Conservation (phyloP, 2,888 invertebrate species). For the Cantharis rufa region DNA sequence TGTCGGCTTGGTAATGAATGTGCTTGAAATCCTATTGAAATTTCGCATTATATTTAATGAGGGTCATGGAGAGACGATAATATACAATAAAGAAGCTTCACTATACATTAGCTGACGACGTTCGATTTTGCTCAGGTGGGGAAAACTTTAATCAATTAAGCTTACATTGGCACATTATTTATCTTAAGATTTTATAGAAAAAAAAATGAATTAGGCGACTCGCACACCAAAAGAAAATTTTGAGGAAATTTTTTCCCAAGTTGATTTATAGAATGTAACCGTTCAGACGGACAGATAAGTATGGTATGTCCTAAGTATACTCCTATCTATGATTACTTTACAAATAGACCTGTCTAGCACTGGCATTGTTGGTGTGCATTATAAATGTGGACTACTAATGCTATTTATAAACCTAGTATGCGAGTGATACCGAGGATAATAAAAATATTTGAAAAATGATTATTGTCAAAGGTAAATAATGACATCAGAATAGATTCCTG, state of each 20-base stretch:
- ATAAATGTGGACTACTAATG: constrained; percentile 32
- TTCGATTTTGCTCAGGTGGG: neutral
- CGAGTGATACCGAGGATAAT: constrained; percentile 18
- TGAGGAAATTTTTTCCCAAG: too few relatives aligned
- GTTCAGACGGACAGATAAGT: neutral
- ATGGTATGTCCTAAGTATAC: neutral
- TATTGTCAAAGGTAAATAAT: constrained; percentile 22
- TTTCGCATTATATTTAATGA: neutral
- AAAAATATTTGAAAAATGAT: constrained; percentile 29
- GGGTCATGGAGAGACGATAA: neutral
- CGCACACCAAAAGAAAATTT: too few relatives aligned
- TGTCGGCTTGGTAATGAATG: neutral
- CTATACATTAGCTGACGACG: neutral
- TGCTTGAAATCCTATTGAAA: constrained; percentile 1
- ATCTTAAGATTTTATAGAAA: neutral
- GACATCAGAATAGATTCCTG: constrained; percentile 26
- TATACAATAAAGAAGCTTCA: neutral
- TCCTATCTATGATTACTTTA: constrained; percentile 30
- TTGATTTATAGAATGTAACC: neutral
- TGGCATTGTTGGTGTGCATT: constrained; percentile 33
- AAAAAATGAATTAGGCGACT: neutral
- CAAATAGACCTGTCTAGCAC: constrained; percentile 38
- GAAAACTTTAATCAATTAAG: neutral
- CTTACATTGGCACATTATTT: neutral
- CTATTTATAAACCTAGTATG: constrained; percentile 18